Conservation (phyloP, 2,113 vertebrate species). For the Rhizomys pruinosus region DNA sequence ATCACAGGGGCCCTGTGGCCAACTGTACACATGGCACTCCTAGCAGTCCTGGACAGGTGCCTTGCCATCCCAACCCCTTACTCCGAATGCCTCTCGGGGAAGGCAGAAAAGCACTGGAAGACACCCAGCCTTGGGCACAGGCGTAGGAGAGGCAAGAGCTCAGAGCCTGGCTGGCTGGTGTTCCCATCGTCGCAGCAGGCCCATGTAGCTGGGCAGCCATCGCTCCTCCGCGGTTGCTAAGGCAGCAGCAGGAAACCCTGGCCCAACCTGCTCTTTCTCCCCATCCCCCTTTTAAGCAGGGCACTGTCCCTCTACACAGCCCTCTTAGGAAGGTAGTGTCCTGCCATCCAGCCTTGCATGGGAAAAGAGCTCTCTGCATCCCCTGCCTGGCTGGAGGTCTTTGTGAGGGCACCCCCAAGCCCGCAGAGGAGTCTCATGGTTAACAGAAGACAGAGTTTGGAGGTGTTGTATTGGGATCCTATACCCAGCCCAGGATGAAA, state of each 20-base stretch:
- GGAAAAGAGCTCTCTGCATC: neutral
- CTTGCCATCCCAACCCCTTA: neutral
- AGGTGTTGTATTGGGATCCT: neutral
- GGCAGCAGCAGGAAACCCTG: constrained; percentile 61
- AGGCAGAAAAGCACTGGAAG: neutral
- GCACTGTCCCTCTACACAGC: neutral
- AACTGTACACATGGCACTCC: rapidly evolving
- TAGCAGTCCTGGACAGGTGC: neutral
- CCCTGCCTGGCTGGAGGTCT: neutral
- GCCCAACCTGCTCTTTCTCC: constrained; percentile 59
- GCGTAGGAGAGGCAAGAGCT: constrained; percentile 25
- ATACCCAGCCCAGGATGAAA: neutral
- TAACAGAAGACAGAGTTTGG: neutral
- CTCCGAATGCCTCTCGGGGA: neutral
- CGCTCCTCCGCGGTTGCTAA: constrained; percentile 56
- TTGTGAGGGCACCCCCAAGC: too few relatives aligned
- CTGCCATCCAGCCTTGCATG: too few relatives aligned
- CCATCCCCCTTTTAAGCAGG: constrained; percentile 23
- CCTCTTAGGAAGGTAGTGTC: neutral
- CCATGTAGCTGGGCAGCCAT: constrained; percentile 20
- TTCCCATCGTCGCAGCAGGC: constrained; percentile 25
- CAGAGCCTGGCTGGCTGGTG: neutral
- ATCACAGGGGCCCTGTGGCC: neutral
- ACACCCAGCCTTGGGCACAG: neutral
- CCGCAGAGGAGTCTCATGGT: neutral